phyloP scores from a whole-genome alignment of 2,113 vertebrate genomes.

The Atherinomorus stipes region DNA sequence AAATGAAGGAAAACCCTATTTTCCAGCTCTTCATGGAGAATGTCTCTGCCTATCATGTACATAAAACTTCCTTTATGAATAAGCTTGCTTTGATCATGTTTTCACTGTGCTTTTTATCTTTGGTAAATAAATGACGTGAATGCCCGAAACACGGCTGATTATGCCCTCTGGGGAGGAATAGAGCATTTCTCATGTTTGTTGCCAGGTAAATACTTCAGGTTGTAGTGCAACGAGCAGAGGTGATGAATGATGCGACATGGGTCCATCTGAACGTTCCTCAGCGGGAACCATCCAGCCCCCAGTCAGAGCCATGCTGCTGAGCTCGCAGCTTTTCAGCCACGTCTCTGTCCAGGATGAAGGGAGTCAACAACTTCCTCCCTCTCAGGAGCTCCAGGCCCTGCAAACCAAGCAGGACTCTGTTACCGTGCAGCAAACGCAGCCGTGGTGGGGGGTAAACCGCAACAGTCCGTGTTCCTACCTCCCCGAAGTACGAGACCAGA shows the following conservation, averaged over 20 bases:
- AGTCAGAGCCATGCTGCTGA: constrained; percentile 2
- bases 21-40: too few relatives aligned
- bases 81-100: neutral
- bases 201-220: neutral
- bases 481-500: constrained; percentile 92
- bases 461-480: constrained; percentile 86
- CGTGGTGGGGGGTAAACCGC: too few relatives aligned
- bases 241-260: neutral
- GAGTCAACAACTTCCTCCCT: constrained; percentile 81
- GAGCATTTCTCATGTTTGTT: neutral
- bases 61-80: too few relatives aligned
- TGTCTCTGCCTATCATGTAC: too few relatives aligned
- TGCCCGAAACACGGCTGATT: too few relatives aligned
- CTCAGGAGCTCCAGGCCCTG: constrained; percentile 90
- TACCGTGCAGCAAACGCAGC: neutral
- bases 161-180: too few relatives aligned
- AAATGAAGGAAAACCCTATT: too few relatives aligned
- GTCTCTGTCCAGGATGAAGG: constrained; percentile 83
- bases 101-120: constrained; percentile 1
- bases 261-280: neutral
- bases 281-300: neutral
- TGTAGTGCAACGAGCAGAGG: neutral
- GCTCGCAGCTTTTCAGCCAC: constrained; percentile 56
- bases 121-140: constrained; percentile 7
- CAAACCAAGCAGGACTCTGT: neutral